Percentiles rank a stretch among this genome's conserved stretches.
These are phyloP conservation scores for Sciaenops ocellatus DNA, from an alignment of 2,797 vertebrate genomes.

Conservation along the genomic window DNA sequence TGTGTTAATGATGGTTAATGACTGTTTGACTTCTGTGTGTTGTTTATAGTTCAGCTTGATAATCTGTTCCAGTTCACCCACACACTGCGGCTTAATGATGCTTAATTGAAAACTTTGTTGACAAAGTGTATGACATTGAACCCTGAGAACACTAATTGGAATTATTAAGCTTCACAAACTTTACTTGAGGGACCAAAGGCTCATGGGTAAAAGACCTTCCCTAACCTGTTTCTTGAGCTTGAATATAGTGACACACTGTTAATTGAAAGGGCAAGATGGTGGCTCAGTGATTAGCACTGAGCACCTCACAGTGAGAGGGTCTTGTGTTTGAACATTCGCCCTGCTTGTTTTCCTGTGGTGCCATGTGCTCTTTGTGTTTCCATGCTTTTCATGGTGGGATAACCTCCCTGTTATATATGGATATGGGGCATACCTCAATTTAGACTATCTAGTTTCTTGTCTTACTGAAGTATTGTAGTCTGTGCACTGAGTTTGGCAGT, in stretches of 20 bases:
- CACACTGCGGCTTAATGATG: conserved; percentile 73
- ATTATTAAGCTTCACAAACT: conserved; percentile 68
- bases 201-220: conserved; percentile 46
- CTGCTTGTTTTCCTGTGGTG: neutral
- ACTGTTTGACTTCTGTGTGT: conserved; percentile 65
- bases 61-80: conserved; percentile 70
- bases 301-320: neutral
- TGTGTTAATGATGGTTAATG: conserved; percentile 75
- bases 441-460: neutral
- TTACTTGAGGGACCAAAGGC: conserved; percentile 61
- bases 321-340: neutral
- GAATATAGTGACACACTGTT: conserved; percentile 7
- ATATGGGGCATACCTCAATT: neutral
- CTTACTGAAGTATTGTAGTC: neutral
- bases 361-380: neutral
- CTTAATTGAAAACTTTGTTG: conserved; percentile 80
- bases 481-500: neutral
- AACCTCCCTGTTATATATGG: neutral
- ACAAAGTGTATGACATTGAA: conserved; percentile 73
- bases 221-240: conserved; percentile 17
- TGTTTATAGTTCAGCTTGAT: conserved; percentile 70
- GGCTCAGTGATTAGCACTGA: conserved; percentile 2
- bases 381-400: neutral
- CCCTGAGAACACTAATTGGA: conserved; percentile 62
- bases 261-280: conserved; percentile 36